These are phyloP conservation scores for Rhagoletis zephyria DNA, from an alignment of 1,140 invertebrate genomes.

Conservation along the genomic window DNA sequence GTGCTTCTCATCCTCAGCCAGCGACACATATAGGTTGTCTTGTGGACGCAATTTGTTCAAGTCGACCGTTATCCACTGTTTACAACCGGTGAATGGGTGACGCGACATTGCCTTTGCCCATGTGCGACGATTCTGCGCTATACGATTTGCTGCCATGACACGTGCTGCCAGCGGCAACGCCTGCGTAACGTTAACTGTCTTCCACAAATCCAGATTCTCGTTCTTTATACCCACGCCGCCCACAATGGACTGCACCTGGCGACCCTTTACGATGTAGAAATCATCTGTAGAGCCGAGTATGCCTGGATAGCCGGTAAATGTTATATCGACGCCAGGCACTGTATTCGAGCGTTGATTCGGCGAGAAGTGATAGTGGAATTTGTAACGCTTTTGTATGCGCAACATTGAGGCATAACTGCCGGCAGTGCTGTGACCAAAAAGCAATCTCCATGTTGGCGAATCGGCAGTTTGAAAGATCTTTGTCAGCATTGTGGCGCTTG, in stretches of 20 bases:
- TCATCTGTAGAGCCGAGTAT: constrained; percentile 90
- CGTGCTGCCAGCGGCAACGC: constrained; percentile 85
- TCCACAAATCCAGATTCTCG: constrained; percentile 76
- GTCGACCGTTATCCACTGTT: constrained; percentile 91
- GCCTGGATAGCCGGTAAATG: constrained; percentile 92
- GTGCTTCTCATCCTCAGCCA: constrained; percentile 65
- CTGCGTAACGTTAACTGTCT: constrained; percentile 75
- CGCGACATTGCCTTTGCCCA: constrained; percentile 81
- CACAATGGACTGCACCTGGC: constrained; percentile 76
- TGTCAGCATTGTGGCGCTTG: constrained; percentile 70
- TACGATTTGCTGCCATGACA: constrained; percentile 88
- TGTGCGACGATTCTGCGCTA: constrained; percentile 80
- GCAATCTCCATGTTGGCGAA: constrained; percentile 66
- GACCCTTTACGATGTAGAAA: constrained; percentile 80
- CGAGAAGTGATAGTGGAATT: constrained; percentile 83
- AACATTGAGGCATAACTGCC: constrained; percentile 88
- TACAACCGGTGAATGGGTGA: constrained; percentile 88
- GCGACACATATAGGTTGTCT: constrained; percentile 62
- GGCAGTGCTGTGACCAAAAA: constrained; percentile 75
- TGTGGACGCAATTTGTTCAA: constrained; percentile 75
- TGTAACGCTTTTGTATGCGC: constrained; percentile 90
- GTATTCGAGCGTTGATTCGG: constrained; percentile 76
- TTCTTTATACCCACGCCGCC: constrained; percentile 77
- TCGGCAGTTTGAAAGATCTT: constrained; percentile 63
- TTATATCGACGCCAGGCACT: constrained; percentile 81